phyloP scores from a whole-genome alignment of 2,113 vertebrate genomes.

The Sprattus sprattus region DNA sequence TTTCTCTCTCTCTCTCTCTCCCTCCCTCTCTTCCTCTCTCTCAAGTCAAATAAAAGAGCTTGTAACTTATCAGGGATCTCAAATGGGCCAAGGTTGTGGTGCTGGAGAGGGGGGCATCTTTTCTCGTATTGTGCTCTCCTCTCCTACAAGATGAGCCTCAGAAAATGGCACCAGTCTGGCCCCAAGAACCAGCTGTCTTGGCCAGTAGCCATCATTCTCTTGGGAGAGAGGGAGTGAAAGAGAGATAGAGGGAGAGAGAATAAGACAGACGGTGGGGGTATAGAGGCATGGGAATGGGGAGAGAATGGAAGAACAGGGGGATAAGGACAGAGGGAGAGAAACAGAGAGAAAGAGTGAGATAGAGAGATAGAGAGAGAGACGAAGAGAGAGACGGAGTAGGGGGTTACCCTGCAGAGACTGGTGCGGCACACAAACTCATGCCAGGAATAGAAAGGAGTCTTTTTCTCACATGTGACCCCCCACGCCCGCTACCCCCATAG shows the following conservation, averaged over 20 bases:
- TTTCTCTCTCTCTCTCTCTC: conserved; percentile 14
- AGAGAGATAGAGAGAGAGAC: conserved; percentile 15
- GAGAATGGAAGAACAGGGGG: conserved; percentile 23
- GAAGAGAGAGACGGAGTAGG: conserved; percentile 42
- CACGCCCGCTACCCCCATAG: conserved; percentile 78
- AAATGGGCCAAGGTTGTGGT: background rate
- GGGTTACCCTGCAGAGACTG: conserved; percentile 81
- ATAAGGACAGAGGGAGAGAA: conserved; percentile 56
- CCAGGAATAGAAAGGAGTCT: conserved; percentile 80
- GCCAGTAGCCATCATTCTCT: conserved; percentile 82
- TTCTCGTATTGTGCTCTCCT: conserved; percentile 35
- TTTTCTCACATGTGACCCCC: conserved; percentile 76
- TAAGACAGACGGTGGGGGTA: conserved; percentile 14
- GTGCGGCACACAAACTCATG: conserved; percentile 79
- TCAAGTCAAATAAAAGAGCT: conserved; percentile 5
- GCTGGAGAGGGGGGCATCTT: conserved; percentile 32
- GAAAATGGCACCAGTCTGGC: conserved; percentile 78
- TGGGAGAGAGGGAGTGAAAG: conserved; percentile 37
- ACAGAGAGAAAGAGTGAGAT: conserved; percentile 53
- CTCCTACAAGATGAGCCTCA: conserved; percentile 40
- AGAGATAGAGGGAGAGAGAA: conserved; percentile 59
- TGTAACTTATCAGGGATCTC: background rate
- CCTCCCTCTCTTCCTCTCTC: conserved; percentile 6
- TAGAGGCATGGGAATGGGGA: conserved; percentile 41
- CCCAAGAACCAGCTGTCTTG: conserved; percentile 88